Evolutionary conservation across 2,888 invertebrate species (phyloP).

Genomic region (Hydrotaea cyrtoneurina): DNA sequence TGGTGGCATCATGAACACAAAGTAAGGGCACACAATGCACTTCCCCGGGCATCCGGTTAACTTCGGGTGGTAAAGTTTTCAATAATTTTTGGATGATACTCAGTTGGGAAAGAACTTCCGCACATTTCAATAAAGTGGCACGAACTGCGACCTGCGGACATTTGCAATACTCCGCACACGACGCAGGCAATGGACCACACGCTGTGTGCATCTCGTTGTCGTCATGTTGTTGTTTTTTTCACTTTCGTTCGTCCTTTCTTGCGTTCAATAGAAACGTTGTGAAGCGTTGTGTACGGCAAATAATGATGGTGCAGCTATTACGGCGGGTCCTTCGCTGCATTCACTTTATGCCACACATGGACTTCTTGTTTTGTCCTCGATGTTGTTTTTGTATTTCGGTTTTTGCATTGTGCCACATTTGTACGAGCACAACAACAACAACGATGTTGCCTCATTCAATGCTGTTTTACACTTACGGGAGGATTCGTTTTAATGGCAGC

Average conservation of each 20-base stretch:
- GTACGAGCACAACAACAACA: background rate
- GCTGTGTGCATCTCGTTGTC: slow-evolving; percentile 45
- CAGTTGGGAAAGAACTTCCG: slow-evolving; percentile 36
- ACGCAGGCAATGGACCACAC: slow-evolving; percentile 56
- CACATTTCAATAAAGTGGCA: slow-evolving; percentile 26
- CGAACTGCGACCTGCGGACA: slow-evolving; percentile 33
- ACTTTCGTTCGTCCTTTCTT: background rate
- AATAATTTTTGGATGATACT: slow-evolving; percentile 47
- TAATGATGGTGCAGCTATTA: slow-evolving; percentile 61
- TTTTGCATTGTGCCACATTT: slow-evolving; percentile 9
- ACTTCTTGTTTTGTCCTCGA: slow-evolving; percentile 21
- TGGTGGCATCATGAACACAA: slow-evolving; percentile 1
- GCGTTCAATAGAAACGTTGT: slow-evolving; percentile 45
- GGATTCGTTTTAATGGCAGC: slow-evolving; percentile 47
- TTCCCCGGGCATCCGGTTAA: slow-evolving; percentile 23
- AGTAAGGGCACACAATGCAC: background rate
- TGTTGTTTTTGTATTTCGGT: background rate
- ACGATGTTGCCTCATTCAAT: slow-evolving; percentile 32
- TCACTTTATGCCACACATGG: slow-evolving; percentile 16
- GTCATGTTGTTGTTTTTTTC: slow-evolving; percentile 15
- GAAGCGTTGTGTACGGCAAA: slow-evolving; percentile 27
- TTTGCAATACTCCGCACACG: slow-evolving; percentile 46
- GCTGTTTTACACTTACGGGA: slow-evolving; percentile 10
- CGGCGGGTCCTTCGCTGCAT: slow-evolving; percentile 55
- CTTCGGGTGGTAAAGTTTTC: slow-evolving; percentile 55